A percentile compares a stretch with the other conserved stretches of the same genome.
Conservation (phyloP, 2,797 vertebrate species). For the Podarcis lilfordi region DNA sequence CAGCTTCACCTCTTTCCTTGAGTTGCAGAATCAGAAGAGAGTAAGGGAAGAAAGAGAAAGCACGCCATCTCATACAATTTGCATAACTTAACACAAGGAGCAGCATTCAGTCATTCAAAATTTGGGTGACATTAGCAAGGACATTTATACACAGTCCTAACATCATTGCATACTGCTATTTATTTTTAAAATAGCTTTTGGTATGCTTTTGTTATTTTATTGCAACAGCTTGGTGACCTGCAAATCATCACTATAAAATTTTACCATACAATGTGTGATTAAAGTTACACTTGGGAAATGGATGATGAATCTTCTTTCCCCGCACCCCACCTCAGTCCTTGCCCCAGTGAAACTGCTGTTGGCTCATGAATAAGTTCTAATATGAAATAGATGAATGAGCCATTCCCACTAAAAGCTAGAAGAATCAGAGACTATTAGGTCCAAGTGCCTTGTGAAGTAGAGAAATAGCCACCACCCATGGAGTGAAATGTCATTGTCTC, state of each 20-base stretch:
- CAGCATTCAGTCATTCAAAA: not conserved
- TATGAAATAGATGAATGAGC: not conserved
- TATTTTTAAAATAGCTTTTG: not conserved
- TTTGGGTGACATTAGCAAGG: not conserved
- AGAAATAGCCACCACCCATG: not conserved
- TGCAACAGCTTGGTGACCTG: not conserved
- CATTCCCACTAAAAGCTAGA: not conserved
- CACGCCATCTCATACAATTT: not conserved
- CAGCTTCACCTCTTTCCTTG: not conserved
- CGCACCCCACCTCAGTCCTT: too few relatives aligned
- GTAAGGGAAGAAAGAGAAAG: not conserved
- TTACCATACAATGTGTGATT: not conserved
- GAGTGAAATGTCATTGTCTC: not conserved
- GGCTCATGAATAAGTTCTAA: not conserved
- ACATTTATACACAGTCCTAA: not conserved
- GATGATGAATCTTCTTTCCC: not conserved
- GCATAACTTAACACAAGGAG: not conserved
- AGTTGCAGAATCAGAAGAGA: conserved; percentile 6
- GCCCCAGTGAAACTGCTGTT: not conserved
- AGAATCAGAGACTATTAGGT: not conserved
- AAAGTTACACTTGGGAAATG: conserved; percentile 7
- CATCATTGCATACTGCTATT: not conserved
- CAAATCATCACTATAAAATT: conserved; percentile 5
- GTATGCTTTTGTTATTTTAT: conserved; percentile 6
- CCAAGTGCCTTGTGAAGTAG: not conserved